A percentile compares a stretch with the other conserved stretches of the same genome.
Evolutionary conservation across 2,113 vertebrate species (phyloP).

Genomic region (Nothocercus nigrocapillus): DNA sequence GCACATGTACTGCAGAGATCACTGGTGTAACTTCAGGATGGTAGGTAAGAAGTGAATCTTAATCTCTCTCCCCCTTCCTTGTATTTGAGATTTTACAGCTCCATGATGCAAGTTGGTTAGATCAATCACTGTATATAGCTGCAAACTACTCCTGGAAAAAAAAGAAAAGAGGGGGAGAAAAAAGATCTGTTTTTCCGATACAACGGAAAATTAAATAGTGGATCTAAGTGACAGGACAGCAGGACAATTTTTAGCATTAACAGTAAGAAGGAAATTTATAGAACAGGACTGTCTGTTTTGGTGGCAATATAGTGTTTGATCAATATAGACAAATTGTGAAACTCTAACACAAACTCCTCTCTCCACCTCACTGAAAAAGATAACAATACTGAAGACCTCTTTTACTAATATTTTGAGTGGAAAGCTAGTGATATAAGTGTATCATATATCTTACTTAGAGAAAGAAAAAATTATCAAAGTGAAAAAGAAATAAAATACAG

Average conservation of each 20-base stretch:
- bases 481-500: too few relatives aligned
- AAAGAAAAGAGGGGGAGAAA: rapidly evolving
- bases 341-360: background rate
- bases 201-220: background rate
- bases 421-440: background rate
- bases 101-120: background rate
- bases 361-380: rapidly evolving
- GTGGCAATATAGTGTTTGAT: background rate
- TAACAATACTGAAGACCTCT: background rate
- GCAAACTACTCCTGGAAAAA: background rate
- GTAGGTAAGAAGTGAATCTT: background rate
- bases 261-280: background rate
- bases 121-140: background rate
- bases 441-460: background rate
- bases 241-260: rapidly evolving
- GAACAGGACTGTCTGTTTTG: background rate
- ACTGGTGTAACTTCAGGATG: background rate
- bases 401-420: background rate
- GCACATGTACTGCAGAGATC: background rate
- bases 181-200: background rate
- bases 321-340: background rate
- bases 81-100: background rate
- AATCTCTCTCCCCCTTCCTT: background rate
- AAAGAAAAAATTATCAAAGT: background rate
- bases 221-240: background rate